A percentile compares a stretch with the other conserved stretches of the same genome.
Conservation (phyloP, 1,140 invertebrate genomes). For the Brachionus manjavacas region DNA sequence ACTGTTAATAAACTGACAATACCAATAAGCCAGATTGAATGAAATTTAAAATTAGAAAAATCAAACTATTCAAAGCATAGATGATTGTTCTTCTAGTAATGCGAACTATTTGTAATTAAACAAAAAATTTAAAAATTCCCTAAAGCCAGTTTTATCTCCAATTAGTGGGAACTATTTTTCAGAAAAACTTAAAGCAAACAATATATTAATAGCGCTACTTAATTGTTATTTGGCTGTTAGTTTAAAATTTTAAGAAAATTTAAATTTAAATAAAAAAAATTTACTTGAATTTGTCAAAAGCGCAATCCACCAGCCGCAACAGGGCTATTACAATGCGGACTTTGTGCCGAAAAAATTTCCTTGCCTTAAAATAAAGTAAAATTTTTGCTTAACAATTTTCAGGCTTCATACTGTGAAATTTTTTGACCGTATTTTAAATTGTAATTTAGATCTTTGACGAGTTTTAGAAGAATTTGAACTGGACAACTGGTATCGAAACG, state of each 20-base stretch:
- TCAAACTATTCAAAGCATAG: neutral
- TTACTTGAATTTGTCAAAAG: conserved; percentile 31
- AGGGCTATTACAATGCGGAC: conserved; percentile 2
- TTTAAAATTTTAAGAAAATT: neutral
- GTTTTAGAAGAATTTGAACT: neutral
- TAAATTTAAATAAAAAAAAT: neutral
- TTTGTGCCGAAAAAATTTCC: conserved; percentile 32
- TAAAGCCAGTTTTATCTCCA: neutral
- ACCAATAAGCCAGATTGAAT: neutral
- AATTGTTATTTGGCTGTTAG: neutral
- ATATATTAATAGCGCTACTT: neutral
- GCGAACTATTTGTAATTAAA: conserved; percentile 1
- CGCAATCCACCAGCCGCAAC: neutral
- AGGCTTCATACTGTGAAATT: neutral
- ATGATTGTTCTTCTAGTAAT: neutral
- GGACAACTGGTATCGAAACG: neutral
- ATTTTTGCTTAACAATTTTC: neutral
- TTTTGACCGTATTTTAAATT: neutral
- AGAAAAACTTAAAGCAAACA: neutral
- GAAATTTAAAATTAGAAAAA: neutral
- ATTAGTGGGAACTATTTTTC: neutral
- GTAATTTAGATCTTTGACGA: neutral
- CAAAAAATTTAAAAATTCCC: neutral
- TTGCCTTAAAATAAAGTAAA: conserved; percentile 7
- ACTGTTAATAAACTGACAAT: conserved; percentile 10